Evolutionary conservation across 2,113 vertebrate genomes (phyloP).

Genomic region (Semicossyphus pulcher): DNA sequence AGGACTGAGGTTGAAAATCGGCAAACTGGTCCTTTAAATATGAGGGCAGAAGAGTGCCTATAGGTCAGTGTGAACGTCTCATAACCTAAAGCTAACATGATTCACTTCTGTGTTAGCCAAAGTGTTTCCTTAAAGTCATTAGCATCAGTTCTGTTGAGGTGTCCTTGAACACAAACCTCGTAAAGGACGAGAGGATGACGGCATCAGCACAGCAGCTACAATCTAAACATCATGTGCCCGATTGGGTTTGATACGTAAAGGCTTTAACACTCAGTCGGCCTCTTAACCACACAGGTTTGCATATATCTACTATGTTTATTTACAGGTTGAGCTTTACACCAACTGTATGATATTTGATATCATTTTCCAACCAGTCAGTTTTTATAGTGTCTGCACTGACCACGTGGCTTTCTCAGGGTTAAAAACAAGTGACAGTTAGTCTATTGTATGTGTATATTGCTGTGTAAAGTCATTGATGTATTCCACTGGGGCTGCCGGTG

Average conservation of each 20-base stretch:
- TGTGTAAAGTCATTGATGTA: slow-evolving; percentile 51
- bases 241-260: slow-evolving; percentile 4
- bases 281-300: too few species aligned
- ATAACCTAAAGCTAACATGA: not conserved
- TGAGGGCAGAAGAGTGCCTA: not conserved
- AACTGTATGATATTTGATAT: not conserved
- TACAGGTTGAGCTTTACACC: too few species aligned
- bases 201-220: not conserved
- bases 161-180: slow-evolving; percentile 8
- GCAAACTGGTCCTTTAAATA: too few species aligned
- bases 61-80: slow-evolving; percentile 2
- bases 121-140: slow-evolving; percentile 33
- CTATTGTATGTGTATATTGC: slow-evolving; percentile 41
- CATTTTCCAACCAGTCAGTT: not conserved
- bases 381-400: not conserved
- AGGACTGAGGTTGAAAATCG: too few species aligned
- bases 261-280: slow-evolving; percentile 1
- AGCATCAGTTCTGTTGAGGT: slow-evolving; percentile 4
- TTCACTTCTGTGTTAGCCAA: slow-evolving; percentile 4
- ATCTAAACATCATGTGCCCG: slow-evolving; percentile 14
- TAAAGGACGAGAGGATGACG: slow-evolving; percentile 21
- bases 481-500: slow-evolving; percentile 52
- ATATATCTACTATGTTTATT: too few species aligned
- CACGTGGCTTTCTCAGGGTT: slow-evolving; percentile 20
- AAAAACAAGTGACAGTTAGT: slow-evolving; percentile 58